These are phyloP conservation scores for Apteryx mantelli DNA, from an alignment of 2,113 vertebrate species.

Conservation along the genomic window DNA sequence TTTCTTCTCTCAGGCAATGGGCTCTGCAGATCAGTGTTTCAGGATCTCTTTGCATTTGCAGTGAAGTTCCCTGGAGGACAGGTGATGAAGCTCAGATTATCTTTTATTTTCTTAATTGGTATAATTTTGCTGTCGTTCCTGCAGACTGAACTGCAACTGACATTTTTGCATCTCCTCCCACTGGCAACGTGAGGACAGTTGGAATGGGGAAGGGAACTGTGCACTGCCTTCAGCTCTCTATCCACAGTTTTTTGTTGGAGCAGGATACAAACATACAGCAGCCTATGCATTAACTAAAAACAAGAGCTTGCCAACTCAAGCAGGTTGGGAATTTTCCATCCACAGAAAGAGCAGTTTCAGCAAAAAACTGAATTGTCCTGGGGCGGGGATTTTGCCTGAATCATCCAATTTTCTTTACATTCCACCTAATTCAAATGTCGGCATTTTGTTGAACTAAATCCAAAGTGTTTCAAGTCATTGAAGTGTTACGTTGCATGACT, in stretches of 20 bases:
- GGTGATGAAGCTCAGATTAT: not conserved
- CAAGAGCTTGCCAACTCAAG: not conserved
- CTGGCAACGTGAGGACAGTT: not conserved
- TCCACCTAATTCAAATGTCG: not conserved
- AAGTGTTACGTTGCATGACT: not conserved
- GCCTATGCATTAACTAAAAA: not conserved
- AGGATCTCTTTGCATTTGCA: not conserved
- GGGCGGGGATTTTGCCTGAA: not conserved
- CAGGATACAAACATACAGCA: not conserved
- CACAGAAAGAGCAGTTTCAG: not conserved
- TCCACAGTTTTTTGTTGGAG: not conserved
- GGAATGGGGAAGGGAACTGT: not conserved
- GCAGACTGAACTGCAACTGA: not conserved
- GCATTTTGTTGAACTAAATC: not conserved
- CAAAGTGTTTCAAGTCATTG: not conserved
- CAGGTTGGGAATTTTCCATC: slow-evolving; percentile 14
- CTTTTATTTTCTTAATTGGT: not conserved
- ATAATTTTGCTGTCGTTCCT: not conserved
- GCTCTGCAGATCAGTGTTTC: not conserved
- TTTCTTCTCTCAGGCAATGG: not conserved
- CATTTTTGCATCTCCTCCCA: not conserved
- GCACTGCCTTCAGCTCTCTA: not conserved
- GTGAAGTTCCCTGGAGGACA: not conserved
- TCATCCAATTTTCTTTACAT: not conserved
- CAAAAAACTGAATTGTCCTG: not conserved